Percentiles rank a stretch among this genome's conserved stretches.
These are phyloP conservation scores for Alviniconcha marisindica DNA, from an alignment of 1,140 invertebrate species.

Conservation along the genomic window DNA sequence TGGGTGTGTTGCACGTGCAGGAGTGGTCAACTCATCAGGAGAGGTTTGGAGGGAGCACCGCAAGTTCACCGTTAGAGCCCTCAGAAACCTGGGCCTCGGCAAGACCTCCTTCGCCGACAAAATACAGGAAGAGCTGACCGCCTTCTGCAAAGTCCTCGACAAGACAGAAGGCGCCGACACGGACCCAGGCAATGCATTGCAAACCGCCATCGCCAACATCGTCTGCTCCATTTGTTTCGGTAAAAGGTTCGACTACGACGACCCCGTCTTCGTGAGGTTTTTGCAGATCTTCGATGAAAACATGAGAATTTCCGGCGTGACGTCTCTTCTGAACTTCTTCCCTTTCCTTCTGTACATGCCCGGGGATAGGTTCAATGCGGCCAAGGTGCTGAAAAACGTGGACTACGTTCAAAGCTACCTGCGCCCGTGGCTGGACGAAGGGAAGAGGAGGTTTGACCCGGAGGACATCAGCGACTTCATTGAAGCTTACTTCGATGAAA, in stretches of 20 bases:
- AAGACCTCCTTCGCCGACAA: constrained; percentile 84
- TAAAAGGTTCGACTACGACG: constrained; percentile 78
- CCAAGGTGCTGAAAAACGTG: constrained; percentile 46
- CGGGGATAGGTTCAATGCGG: constrained; percentile 54
- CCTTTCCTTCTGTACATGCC: constrained; percentile 52
- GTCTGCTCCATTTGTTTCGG: constrained; percentile 93
- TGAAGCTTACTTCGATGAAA: constrained; percentile 59
- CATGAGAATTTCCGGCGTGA: constrained; percentile 48
- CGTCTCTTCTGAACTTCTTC: constrained; percentile 55
- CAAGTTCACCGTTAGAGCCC: constrained; percentile 83
- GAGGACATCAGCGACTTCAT: constrained; percentile 62
- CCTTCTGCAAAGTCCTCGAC: constrained; percentile 44
- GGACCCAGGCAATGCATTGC: constrained; percentile 48
- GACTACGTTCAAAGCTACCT: constrained; percentile 48
- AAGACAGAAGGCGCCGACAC: constrained; percentile 34
- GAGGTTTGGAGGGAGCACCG: constrained; percentile 86
- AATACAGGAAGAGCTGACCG: constrained; percentile 80
- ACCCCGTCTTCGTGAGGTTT: constrained; percentile 63
- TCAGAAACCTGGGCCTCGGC: constrained; percentile 86
- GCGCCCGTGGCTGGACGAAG: constrained; percentile 47
- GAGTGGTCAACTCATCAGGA: constrained; percentile 67
- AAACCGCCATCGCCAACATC: constrained; percentile 80
- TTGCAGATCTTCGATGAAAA: constrained; percentile 51
- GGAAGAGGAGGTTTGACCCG: constrained; percentile 51
- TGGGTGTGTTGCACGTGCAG: constrained; percentile 15